Conservation (phyloP, 2,797 vertebrate species). For the Sarcophilus harrisii region DNA sequence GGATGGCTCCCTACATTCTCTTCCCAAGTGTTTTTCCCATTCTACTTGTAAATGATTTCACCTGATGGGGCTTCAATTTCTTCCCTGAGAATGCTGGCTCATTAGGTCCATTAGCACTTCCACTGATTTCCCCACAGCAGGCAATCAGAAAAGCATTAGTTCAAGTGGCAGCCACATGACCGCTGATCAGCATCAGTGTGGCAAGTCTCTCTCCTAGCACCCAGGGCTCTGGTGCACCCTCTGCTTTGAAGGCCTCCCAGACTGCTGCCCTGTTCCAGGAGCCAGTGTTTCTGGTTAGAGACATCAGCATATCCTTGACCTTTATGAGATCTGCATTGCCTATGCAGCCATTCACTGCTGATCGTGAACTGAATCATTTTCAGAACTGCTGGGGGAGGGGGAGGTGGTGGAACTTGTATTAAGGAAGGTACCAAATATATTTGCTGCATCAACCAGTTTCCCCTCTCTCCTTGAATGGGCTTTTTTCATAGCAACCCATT, state of each 20-base stretch:
- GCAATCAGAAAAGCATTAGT: conserved; percentile 69
- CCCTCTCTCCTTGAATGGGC: conserved; percentile 21
- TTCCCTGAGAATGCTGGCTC: conserved; percentile 66
- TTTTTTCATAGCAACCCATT: conserved; percentile 26
- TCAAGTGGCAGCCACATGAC: conserved; percentile 58
- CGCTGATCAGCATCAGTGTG: background rate
- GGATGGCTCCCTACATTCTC: background rate
- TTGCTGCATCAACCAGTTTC: conserved; percentile 1
- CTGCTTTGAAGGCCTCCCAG: background rate
- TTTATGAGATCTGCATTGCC: conserved; percentile 31
- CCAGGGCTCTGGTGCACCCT: background rate
- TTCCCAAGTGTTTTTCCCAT: conserved; percentile 36
- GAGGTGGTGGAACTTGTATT: background rate
- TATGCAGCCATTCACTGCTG: conserved; percentile 1
- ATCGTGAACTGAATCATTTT: conserved; percentile 53
- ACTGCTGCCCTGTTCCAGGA: background rate
- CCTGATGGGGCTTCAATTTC: conserved; percentile 35
- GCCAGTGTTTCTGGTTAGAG: conserved; percentile 22
- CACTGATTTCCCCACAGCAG: conserved; percentile 59
- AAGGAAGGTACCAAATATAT: conserved; percentile 17
- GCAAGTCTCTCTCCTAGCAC: background rate
- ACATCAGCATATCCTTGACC: conserved; percentile 41
- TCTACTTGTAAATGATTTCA: conserved; percentile 69
- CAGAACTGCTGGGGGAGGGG: background rate
- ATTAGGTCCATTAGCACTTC: conserved; percentile 77